Evolutionary conservation across 2,888 invertebrate genomes (phyloP).

Genomic region (Lasioglossum vierecki): DNA sequence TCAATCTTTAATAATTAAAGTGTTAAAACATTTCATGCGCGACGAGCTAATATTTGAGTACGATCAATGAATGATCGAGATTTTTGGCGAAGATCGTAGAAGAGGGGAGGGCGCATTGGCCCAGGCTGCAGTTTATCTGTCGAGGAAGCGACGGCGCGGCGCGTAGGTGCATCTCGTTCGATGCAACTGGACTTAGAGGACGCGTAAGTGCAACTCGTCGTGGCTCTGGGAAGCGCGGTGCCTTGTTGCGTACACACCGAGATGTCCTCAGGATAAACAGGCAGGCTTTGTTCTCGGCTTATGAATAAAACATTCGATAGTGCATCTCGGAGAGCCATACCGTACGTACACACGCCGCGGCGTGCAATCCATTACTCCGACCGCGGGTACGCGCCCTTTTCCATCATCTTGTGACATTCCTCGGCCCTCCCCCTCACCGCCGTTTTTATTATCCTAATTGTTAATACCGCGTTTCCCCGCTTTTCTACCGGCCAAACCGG

Average conservation of each 20-base stretch:
- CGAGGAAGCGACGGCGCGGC: constrained; percentile 14
- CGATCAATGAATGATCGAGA: not conserved
- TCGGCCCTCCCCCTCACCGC: constrained; percentile 9
- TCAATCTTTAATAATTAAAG: too few relatives aligned
- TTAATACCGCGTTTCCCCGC: not conserved
- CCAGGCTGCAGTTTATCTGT: not conserved
- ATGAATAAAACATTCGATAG: constrained; percentile 84
- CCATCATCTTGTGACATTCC: constrained; percentile 66
- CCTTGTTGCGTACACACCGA: constrained; percentile 74
- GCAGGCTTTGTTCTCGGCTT: constrained; percentile 82
- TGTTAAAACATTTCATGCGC: too few relatives aligned
- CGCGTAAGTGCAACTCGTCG: constrained; percentile 64
- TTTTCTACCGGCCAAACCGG: constrained; percentile 3
- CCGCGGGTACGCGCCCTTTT: constrained; percentile 62
- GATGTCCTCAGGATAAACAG: constrained; percentile 83
- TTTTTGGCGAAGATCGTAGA: not conserved
- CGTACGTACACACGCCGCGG: constrained; percentile 59
- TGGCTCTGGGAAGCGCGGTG: constrained; percentile 67
- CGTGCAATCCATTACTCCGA: constrained; percentile 55
- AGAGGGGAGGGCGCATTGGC: not conserved
- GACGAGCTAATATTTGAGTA: not conserved
- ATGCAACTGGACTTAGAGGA: constrained; percentile 60
- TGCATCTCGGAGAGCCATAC: constrained; percentile 78
- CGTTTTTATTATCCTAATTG: constrained; percentile 16
- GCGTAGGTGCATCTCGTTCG: constrained; percentile 35